phyloP scores from a whole-genome alignment of 1,140 invertebrate species.

The Zaprionus lachaisei region DNA sequence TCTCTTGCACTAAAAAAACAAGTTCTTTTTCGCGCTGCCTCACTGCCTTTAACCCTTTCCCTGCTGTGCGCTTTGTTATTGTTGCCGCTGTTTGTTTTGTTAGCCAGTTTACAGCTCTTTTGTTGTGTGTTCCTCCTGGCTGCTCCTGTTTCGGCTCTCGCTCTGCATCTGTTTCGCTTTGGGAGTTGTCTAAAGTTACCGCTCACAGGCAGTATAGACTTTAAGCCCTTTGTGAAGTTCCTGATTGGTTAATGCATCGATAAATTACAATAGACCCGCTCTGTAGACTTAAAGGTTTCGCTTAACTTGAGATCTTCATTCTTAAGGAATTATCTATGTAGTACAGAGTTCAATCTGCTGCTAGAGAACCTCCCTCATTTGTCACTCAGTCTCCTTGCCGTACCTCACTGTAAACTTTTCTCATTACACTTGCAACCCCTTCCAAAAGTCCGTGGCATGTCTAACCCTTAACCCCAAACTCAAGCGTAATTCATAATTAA shows the following conservation, averaged over 20 bases:
- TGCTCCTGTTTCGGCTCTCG: not conserved
- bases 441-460: not conserved
- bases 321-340: not conserved
- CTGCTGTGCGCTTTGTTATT: conserved; percentile 45
- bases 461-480: not conserved
- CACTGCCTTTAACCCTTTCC: conserved; percentile 20
- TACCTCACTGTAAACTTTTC: not conserved
- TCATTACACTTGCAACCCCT: not conserved
- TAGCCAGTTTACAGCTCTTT: conserved; percentile 51
- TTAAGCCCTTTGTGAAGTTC: conserved; percentile 11
- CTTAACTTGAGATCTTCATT: not conserved
- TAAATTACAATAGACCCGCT: not conserved
- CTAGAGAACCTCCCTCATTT: no score
- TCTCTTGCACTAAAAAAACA: conserved; percentile 26
- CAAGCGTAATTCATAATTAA: conserved; percentile 43
- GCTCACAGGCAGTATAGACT: conserved; percentile 4
- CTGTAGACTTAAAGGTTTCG: not conserved
- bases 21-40: conserved; percentile 32
- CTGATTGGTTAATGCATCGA: conserved; percentile 29
- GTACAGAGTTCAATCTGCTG: not conserved
- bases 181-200: conserved; percentile 14
- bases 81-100: conserved; percentile 50
- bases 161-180: not conserved
- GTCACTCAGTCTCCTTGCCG: not conserved
- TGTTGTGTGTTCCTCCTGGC: conserved; percentile 16